phyloP scores from a whole-genome alignment of 2,888 invertebrate species.

The Coleophora flavipennella region DNA sequence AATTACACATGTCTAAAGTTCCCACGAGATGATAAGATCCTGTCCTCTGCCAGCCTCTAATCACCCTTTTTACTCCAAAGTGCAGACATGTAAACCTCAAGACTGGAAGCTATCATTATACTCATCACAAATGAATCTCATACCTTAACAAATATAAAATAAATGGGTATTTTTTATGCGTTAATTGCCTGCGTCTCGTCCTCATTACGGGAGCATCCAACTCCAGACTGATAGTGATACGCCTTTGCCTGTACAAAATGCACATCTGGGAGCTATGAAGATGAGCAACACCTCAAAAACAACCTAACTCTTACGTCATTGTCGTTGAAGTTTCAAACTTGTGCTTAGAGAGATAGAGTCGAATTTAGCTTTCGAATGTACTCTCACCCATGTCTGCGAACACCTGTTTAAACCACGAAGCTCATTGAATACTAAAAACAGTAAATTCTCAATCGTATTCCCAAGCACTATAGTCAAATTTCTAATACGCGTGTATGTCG shows the following conservation, averaged over 20 bases:
- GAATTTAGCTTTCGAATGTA: constrained; percentile 7
- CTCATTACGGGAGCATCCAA: constrained; percentile 44
- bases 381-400: constrained; percentile 48
- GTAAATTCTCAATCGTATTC: constrained; percentile 18
- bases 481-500: constrained; percentile 13
- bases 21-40: constrained; percentile 1
- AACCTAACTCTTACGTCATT: constrained; percentile 14
- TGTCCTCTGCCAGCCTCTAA: constrained; percentile 17
- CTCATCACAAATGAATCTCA: too few relatives aligned
- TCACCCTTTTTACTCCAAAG: too few relatives aligned
- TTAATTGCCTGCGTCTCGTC: constrained; percentile 56
- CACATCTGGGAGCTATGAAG: constrained; percentile 69
- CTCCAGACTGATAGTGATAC: constrained; percentile 57
- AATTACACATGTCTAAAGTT: too few relatives aligned
- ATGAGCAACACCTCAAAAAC: constrained; percentile 22
- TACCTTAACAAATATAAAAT: constrained; percentile 6
- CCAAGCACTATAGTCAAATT: constrained; percentile 16
- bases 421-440: constrained; percentile 29
- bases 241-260: constrained; percentile 53
- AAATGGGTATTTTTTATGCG: constrained; percentile 32
- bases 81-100: too few relatives aligned
- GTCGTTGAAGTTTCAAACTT: constrained; percentile 20
- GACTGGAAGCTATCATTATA: background rate
- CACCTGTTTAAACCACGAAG: constrained; percentile 67
- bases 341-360: background rate